phyloP scores from a whole-genome alignment of 1,140 invertebrate genomes.

The Arion vulgaris region DNA sequence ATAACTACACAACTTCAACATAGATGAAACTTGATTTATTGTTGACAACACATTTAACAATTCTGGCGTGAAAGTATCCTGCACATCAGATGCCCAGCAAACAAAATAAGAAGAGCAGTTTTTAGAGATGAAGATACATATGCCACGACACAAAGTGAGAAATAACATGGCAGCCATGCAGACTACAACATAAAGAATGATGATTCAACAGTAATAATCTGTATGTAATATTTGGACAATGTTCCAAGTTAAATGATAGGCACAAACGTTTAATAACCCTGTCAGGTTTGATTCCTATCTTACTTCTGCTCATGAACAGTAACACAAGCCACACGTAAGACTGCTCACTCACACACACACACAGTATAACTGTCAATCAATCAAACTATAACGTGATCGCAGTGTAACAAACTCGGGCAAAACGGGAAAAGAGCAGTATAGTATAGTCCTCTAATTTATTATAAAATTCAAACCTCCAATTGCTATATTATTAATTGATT shows the following conservation, averaged over 20 bases:
- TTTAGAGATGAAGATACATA: not conserved
- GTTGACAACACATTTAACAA: too few relatives aligned
- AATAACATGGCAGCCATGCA: not conserved
- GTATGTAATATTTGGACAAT: not conserved
- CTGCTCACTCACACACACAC: not conserved
- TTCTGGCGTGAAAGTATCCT: too few relatives aligned
- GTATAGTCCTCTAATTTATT: too few relatives aligned
- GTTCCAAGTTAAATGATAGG: not conserved
- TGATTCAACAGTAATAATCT: not conserved
- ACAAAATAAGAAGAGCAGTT: not conserved
- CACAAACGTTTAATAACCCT: not conserved
- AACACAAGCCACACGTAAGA: not conserved
- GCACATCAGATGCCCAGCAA: not conserved
- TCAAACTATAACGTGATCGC: not conserved
- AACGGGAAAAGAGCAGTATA: too few relatives aligned
- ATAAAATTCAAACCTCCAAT: too few relatives aligned
- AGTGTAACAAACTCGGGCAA: not conserved
- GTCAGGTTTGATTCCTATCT: not conserved
- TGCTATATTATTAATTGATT: too few relatives aligned
- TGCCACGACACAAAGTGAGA: not conserved
- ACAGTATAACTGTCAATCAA: not conserved
- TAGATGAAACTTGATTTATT: not conserved
- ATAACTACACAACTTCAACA: not conserved
- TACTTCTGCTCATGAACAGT: not conserved
- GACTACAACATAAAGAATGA: not conserved